phyloP scores from a whole-genome alignment of 2,888 invertebrate species.

The Chaitophorus viminalis region DNA sequence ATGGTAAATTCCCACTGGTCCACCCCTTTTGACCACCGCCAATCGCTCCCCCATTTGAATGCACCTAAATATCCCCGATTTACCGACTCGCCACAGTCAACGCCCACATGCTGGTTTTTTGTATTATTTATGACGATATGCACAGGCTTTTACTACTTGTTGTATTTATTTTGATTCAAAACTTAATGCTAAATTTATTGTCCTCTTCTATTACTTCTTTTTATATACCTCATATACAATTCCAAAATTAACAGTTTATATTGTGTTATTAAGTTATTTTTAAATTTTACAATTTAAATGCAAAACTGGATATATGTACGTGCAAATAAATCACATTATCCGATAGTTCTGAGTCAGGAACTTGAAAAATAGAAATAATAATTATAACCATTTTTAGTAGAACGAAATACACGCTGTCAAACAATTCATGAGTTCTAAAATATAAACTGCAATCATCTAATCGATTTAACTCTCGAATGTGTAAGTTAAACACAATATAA shows the following conservation, averaged over 20 bases:
- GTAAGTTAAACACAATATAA: background rate
- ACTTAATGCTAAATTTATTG: conserved; percentile 28
- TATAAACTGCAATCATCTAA: no score
- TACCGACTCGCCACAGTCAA: conserved; percentile 53
- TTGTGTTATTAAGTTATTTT: background rate
- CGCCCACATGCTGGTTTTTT: conserved; percentile 61
- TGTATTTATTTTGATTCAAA: conserved; percentile 34
- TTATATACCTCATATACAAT: background rate
- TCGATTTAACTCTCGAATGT: no score
- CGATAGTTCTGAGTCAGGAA: background rate
- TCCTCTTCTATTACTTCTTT: conserved; percentile 10
- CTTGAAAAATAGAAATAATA: background rate
- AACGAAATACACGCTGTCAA: no score
- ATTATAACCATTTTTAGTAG: background rate
- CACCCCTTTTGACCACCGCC: conserved; percentile 60
- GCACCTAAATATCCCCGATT: conserved; percentile 30
- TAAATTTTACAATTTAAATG: conserved; percentile 38
- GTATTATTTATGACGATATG: conserved; percentile 51
- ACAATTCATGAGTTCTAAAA: no score
- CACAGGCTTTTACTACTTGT: conserved; percentile 28
- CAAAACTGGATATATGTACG: background rate
- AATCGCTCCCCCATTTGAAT: conserved; percentile 44
- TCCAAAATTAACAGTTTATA: conserved; percentile 17
- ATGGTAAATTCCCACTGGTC: conserved; percentile 47
- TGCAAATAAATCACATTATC: conserved; percentile 1